Percentiles rank a stretch among this genome's conserved stretches.
Conservation (phyloP, 2,797 vertebrate species). For the Sarcoramphus papa region DNA sequence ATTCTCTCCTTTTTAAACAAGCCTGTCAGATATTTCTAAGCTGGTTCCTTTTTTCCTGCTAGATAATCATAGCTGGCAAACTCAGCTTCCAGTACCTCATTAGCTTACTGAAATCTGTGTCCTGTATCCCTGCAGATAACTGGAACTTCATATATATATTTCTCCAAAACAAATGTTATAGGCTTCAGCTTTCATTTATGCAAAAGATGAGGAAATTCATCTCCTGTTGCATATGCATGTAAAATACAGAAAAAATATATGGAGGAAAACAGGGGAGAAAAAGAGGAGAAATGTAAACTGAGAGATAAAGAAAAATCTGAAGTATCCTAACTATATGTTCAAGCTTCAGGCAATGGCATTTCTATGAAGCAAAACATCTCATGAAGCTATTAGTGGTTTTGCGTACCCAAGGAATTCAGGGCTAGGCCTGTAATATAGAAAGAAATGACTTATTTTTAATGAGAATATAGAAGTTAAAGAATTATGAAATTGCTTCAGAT, state of each 20-base stretch:
- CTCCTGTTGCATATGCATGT: background rate
- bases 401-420: background rate
- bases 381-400: background rate
- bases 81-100: background rate
- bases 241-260: background rate
- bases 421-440: background rate
- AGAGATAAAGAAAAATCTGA: background rate
- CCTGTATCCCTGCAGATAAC: slow-evolving; percentile 14
- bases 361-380: background rate
- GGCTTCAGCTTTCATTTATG: background rate
- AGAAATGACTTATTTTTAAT: background rate
- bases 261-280: background rate
- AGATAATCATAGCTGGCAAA: slow-evolving; percentile 11
- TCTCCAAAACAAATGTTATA: slow-evolving; percentile 15
- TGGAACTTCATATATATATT: background rate
- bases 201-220: background rate
- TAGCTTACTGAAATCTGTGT: slow-evolving; percentile 21
- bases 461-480: background rate
- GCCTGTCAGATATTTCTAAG: slow-evolving; percentile 15
- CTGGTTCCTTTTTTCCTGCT: background rate
- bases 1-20: background rate
- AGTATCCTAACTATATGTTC: background rate
- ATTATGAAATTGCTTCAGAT: background rate
- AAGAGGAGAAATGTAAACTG: background rate
- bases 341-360: background rate